Percentiles rank a stretch among this genome's conserved stretches.
Evolutionary conservation across 2,113 vertebrate genomes (phyloP).

Genomic region (Pygoscelis antarcticus): DNA sequence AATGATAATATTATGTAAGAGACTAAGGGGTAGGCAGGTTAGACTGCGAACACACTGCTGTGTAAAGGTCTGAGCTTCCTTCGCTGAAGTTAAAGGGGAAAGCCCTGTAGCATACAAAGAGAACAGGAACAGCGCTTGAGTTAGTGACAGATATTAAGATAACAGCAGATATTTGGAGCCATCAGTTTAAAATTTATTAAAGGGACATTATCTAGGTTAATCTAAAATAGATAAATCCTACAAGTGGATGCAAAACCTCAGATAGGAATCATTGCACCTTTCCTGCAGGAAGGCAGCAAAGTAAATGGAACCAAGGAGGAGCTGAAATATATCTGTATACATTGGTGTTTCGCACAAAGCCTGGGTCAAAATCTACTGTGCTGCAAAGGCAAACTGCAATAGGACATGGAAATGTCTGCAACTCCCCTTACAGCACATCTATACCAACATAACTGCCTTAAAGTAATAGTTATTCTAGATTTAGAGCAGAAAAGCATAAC

Average conservation of each 20-base stretch:
- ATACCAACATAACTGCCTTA: neutral
- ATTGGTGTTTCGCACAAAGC: neutral
- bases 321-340: neutral
- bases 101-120: neutral
- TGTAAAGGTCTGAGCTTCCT: neutral
- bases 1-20: neutral
- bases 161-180: neutral
- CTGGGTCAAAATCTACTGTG: neutral
- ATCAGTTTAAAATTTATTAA: neutral
- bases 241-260: neutral
- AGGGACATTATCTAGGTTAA: neutral
- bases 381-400: neutral
- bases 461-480: neutral
- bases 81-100: neutral
- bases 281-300: neutral
- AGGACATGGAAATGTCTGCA: neutral
- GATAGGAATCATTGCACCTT: neutral
- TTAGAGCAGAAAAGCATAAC: neutral
- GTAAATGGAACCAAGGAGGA: neutral
- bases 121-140: neutral
- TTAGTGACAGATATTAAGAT: neutral
- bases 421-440: neutral
- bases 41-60: neutral
- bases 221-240: neutral
- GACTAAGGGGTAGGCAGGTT: neutral